Evolutionary conservation across 2,797 vertebrate genomes (phyloP).

Genomic region (Pipistrellus nathusii): DNA sequence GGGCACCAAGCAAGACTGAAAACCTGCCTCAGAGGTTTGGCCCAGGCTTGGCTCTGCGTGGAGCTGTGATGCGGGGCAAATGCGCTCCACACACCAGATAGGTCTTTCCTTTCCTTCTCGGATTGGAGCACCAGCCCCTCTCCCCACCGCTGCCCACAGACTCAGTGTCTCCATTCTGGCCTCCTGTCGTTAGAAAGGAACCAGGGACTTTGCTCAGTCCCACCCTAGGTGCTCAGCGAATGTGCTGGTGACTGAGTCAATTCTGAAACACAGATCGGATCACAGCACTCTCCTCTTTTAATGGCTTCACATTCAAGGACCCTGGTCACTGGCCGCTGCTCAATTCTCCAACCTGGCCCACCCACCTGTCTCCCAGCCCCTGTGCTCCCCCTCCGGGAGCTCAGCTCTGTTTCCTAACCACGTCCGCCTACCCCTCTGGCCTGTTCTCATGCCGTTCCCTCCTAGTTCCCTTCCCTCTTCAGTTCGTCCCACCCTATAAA

Average conservation of each 20-base stretch:
- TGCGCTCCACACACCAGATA: neutral
- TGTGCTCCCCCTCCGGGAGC: neutral
- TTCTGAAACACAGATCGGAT: neutral
- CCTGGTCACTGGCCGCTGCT: neutral
- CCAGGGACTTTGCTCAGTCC: neutral
- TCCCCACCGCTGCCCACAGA: neutral
- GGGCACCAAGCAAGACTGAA: neutral
- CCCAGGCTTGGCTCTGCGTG: neutral
- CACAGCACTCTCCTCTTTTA: neutral
- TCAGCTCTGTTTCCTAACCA: neutral
- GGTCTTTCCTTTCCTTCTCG: neutral
- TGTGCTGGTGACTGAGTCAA: neutral
- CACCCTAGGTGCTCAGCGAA: neutral
- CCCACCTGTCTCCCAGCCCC: neutral
- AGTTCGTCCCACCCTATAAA: neutral
- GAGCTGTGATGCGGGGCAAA: neutral
- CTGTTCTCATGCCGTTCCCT: neutral
- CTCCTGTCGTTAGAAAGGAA: neutral
- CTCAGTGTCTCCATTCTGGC: neutral
- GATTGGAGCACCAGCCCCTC: neutral
- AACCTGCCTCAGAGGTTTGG: rapidly evolving
- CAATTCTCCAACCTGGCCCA: neutral
- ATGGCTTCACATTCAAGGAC: neutral
- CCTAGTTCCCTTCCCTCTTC: neutral
- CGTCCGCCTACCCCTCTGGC: neutral